Evolutionary conservation across 2,797 vertebrate genomes (phyloP).

Genomic region (Poliocrania exsul): DNA sequence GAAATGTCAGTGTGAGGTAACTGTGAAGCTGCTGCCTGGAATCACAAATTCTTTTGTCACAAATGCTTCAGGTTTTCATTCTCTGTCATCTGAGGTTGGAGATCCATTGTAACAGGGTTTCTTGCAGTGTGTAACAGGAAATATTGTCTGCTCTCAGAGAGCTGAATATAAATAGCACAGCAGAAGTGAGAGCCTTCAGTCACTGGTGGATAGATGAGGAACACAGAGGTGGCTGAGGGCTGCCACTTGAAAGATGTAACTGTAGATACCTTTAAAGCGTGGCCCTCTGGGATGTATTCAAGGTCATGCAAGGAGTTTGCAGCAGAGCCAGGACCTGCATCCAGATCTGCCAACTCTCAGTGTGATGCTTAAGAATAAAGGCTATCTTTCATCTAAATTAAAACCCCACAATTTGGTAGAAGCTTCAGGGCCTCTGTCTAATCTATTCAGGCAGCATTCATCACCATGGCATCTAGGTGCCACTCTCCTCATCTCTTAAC

Average conservation of each 20-base stretch:
- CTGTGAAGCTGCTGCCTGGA: background rate
- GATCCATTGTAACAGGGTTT: background rate
- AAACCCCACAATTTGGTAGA: background rate
- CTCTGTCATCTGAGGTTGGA: background rate
- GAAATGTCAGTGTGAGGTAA: background rate
- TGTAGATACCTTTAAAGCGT: background rate
- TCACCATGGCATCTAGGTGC: slow-evolving; percentile 57
- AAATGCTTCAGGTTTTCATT: background rate
- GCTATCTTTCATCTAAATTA: slow-evolving; percentile 62
- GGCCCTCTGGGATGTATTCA: background rate
- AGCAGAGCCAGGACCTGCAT: slow-evolving; percentile 8
- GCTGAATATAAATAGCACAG: background rate
- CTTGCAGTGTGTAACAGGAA: background rate
- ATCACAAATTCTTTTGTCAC: background rate
- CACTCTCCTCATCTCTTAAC: slow-evolving; percentile 45
- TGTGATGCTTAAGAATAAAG: slow-evolving; percentile 5
- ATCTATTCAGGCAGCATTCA: slow-evolving; percentile 43
- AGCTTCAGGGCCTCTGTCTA: slow-evolving; percentile 50
- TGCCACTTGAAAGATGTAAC: background rate
- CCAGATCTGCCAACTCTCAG: background rate
- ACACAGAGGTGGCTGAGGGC: background rate
- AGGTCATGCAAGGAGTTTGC: background rate
- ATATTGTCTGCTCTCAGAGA: background rate
- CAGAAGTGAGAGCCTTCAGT: background rate
- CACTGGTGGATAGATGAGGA: background rate